These are phyloP conservation scores for Pantherophis guttatus DNA, from an alignment of 2,113 vertebrate genomes.

Conservation along the genomic window DNA sequence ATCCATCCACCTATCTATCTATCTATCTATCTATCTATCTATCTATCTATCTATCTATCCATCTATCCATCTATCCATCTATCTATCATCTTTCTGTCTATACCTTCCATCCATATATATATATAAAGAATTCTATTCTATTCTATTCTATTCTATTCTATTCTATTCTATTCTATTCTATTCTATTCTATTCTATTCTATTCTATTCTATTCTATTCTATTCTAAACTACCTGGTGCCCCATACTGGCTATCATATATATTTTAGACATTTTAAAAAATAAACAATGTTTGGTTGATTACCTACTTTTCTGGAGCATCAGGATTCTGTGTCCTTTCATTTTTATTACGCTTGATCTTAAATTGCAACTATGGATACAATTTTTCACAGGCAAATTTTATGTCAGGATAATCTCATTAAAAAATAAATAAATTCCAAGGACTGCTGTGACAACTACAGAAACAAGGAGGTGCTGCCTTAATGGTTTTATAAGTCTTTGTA, in stretches of 20 bases:
- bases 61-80: too few species aligned
- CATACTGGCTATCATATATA: background rate
- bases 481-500: background rate
- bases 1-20: too few species aligned
- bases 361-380: background rate
- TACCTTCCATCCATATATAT: too few species aligned
- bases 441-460: background rate
- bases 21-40: too few species aligned
- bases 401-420: background rate
- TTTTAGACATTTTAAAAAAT: background rate
- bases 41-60: too few species aligned
- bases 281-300: background rate
- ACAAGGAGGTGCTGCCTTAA: background rate
- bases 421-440: background rate
- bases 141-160: too few species aligned
- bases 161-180: too few species aligned
- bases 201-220: too few species aligned
- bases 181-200: too few species aligned
- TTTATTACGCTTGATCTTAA: background rate
- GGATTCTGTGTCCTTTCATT: background rate
- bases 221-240: too few species aligned
- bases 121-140: too few species aligned
- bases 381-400: slow-evolving; percentile 5
- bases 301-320: background rate
- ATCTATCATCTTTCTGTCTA: too few species aligned